Conservation (phyloP, 2,113 vertebrate genomes). For the Penelope pileata region DNA sequence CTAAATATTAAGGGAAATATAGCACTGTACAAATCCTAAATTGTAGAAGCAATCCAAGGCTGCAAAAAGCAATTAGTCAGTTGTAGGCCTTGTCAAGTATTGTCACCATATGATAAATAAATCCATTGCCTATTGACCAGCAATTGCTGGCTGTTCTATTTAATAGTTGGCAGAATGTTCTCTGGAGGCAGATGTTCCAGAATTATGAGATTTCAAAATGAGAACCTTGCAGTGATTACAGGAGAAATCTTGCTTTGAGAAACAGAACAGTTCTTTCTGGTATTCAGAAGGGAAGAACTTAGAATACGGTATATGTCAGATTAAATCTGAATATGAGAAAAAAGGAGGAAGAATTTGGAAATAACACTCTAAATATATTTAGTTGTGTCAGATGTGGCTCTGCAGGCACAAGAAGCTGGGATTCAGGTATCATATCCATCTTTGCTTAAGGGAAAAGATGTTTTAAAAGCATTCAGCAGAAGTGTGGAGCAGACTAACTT, state of each 20-base stretch:
- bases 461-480: neutral
- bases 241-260: neutral
- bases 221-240: neutral
- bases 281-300: neutral
- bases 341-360: neutral
- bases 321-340: neutral
- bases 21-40: neutral
- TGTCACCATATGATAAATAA: neutral
- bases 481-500: fast-evolving
- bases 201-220: neutral
- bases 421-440: neutral
- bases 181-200: neutral
- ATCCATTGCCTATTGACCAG: neutral
- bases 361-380: neutral
- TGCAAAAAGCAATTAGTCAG: neutral
- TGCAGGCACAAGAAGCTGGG: neutral
- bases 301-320: neutral
- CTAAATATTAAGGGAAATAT: neutral
- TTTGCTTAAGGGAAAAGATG: neutral
- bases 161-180: neutral
- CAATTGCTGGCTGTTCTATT: neutral
- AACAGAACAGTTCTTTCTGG: neutral
- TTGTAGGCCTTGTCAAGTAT: neutral
- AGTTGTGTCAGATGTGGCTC: fast-evolving
- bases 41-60: neutral